A percentile compares a stretch with the other conserved stretches of the same genome.
Evolutionary conservation across 2,113 vertebrate genomes (phyloP).

Genomic region (Tyrannus savana): DNA sequence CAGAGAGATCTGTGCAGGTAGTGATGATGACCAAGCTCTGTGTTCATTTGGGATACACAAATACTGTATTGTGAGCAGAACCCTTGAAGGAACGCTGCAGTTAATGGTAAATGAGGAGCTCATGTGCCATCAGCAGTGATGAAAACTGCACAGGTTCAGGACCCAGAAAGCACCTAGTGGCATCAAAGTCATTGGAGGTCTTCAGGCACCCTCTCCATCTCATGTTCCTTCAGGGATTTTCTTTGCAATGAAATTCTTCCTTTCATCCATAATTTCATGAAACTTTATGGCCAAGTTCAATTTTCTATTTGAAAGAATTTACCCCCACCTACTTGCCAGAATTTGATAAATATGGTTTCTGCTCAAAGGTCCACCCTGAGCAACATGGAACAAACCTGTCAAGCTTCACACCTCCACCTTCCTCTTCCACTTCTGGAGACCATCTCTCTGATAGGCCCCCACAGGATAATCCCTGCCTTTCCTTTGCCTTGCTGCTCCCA

Average conservation of each 20-base stretch:
- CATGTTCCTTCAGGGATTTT: neutral
- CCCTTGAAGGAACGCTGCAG: neutral
- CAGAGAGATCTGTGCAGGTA: neutral
- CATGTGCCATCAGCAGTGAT: neutral
- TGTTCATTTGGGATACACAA: neutral
- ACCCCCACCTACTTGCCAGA: neutral
- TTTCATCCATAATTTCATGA: neutral
- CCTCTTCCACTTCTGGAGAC: neutral
- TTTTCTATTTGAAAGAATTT: neutral
- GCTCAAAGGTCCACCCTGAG: neutral
- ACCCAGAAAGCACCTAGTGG: neutral
- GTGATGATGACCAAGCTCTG: neutral
- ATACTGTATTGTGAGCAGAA: neutral
- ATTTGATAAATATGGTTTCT: neutral
- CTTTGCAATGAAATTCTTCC: neutral
- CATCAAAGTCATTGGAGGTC: neutral
- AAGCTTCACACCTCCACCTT: neutral
- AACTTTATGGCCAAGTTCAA: neutral
- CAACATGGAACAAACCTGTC: neutral
- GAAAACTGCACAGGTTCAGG: accelerated
- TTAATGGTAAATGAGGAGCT: neutral
- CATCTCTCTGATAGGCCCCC: accelerated
- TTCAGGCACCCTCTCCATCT: neutral
- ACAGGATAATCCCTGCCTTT: neutral
- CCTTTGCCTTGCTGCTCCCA: neutral